Evolutionary conservation across 1,140 invertebrate species (phyloP), one percentile per base, ranked within the genome.

Genomic region (Coboldia fuscipes): DNA sequence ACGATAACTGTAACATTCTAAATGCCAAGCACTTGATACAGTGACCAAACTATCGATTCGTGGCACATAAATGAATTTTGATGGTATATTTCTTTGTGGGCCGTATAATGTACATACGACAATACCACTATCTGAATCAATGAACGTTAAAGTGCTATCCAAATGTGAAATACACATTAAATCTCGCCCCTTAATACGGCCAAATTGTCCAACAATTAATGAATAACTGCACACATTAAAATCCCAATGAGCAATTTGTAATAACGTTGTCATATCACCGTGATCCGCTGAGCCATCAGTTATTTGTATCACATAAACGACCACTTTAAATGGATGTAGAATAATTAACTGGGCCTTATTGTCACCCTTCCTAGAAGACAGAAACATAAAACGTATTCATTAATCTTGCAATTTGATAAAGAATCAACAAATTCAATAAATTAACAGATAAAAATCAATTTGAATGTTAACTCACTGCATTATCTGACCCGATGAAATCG

Each of bases 141-240:
- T 83, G 36, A 84, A 72, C 1, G 66, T 61, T 5, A 85, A 40
- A 0, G 67, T 72, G 2, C 79, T 78, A 56, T 84, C 79, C 41
- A 83, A 54, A 24, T 72, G 75, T 43, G 79, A 75, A 10, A 84
- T 67, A 45, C 75, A 80, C 14, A 82, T 58, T 43, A 81, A 81
- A 47, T 83, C 78, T 35, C 70, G 58, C 1, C 65, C 66, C 53
- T 60, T 63, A 2, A 70, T 66, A 24, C 67, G 68, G 2, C 81
- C 81, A 56, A 85, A 85, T 4, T 73, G 61, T n/a, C 81, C 81
- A 31, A 62, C 55, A 28, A 68, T 66, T 36, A 82, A 54, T 30
- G 66, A 66, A 37, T n/a, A n/a, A 62, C 72, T 1, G 65, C 60
- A 39, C 63, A 54, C 17, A 16, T 16, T 9, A 9, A 29, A 16